Conservation (phyloP, 2,888 invertebrate species). For the Meta bourneti region DNA sequence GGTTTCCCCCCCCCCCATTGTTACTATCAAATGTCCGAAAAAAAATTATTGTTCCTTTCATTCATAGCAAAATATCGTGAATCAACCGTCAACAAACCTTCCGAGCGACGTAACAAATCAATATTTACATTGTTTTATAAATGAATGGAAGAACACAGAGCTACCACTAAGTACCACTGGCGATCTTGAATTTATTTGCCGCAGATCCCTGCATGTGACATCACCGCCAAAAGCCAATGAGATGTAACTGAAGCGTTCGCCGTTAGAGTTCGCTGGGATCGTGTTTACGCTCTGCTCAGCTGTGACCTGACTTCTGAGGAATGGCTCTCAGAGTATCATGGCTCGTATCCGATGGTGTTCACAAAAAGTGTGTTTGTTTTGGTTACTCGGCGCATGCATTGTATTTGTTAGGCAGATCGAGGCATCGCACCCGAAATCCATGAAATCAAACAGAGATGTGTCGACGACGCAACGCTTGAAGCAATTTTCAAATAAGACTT, state of each 20-base stretch:
- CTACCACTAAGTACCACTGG: too few relatives aligned
- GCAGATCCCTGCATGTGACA: too few relatives aligned
- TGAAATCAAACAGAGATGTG: neutral
- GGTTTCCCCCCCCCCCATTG: too few relatives aligned
- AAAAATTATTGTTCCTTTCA: too few relatives aligned
- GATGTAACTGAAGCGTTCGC: neutral
- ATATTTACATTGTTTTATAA: too few relatives aligned
- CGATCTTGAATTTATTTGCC: too few relatives aligned
- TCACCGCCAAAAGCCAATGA: too few relatives aligned
- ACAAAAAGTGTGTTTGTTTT: slow-evolving; percentile 39
- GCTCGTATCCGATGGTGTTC: slow-evolving; percentile 53
- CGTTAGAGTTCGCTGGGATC: slow-evolving; percentile 58
- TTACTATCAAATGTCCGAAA: too few relatives aligned
- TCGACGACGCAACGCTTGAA: neutral
- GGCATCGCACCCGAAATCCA: neutral
- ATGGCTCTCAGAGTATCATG: slow-evolving; percentile 71
- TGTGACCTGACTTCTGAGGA: slow-evolving; percentile 21
- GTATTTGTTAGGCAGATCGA: slow-evolving; percentile 15
- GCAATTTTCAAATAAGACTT: slow-evolving; percentile 35
- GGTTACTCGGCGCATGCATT: slow-evolving; percentile 34
- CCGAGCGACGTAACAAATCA: too few relatives aligned
- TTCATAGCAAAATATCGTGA: too few relatives aligned
- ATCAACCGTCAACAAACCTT: too few relatives aligned
- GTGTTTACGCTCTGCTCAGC: slow-evolving; percentile 63
- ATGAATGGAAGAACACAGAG: too few relatives aligned